phyloP scores from a whole-genome alignment of 2,888 invertebrate species.

The Sceliomorpha sp. region DNA sequence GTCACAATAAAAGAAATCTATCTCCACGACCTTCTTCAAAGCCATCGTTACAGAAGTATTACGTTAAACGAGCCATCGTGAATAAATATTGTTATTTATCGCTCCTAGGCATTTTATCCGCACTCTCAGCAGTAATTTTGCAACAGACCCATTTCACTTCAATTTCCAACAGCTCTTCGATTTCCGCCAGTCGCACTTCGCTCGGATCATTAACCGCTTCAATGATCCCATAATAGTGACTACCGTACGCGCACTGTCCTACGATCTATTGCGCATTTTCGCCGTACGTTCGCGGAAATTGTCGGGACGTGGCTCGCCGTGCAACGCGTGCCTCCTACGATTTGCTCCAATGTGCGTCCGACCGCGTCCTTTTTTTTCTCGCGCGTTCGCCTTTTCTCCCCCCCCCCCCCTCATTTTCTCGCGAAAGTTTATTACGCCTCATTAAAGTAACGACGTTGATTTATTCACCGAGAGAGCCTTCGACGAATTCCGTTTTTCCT shows the following conservation, averaged over 20 bases:
- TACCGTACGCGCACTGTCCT: constrained; percentile 48
- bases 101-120: constrained; percentile 16
- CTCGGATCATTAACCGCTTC: constrained; percentile 53
- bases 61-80: too few relatives aligned
- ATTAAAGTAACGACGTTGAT: constrained; percentile 46
- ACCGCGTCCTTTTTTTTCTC: constrained; percentile 21
- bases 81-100: constrained; percentile 16
- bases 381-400: constrained; percentile 28
- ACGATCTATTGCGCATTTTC: constrained; percentile 44
- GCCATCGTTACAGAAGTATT: too few relatives aligned
- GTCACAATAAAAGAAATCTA: too few relatives aligned
- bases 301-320: constrained; percentile 23
- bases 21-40: too few relatives aligned
- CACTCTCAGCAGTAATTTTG: constrained; percentile 14
- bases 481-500: constrained; percentile 9
- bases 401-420: constrained; percentile 33
- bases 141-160: constrained; percentile 34
- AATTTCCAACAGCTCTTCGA: constrained; percentile 41
- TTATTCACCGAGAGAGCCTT: constrained; percentile 13
- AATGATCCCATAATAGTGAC: constrained; percentile 48
- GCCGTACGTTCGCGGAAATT: constrained; percentile 39
- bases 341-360: constrained; percentile 39
- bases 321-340: constrained; percentile 56
- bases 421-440: constrained; percentile 43
- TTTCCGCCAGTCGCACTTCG: constrained; percentile 38